Percentiles rank a stretch among this genome's conserved stretches.
Evolutionary conservation across 2,888 invertebrate genomes (phyloP).

Genomic region (Heliconius aoede): DNA sequence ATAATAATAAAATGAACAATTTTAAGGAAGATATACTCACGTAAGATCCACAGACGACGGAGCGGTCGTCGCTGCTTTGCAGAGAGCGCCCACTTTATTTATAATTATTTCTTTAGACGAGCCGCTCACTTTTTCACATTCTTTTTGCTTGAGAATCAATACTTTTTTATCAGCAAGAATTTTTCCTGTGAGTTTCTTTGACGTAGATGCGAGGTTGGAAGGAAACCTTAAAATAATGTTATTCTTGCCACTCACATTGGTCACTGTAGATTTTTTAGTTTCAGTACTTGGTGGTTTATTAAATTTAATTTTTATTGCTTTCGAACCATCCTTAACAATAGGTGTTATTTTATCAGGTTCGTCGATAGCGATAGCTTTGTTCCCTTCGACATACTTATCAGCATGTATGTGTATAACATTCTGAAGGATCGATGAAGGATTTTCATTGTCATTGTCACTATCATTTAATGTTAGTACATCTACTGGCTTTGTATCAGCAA

Average conservation of each 20-base stretch:
- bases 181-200: slow-evolving; percentile 28
- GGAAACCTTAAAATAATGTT: neutral
- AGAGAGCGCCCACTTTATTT: slow-evolving; percentile 30
- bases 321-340: neutral
- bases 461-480: neutral
- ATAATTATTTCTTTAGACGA: slow-evolving; percentile 56
- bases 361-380: neutral
- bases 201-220: neutral
- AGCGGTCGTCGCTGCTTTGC: slow-evolving; percentile 10
- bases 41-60: slow-evolving; percentile 12
- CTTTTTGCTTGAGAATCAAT: neutral
- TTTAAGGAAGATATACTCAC: slow-evolving; percentile 32
- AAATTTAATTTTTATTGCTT: neutral
- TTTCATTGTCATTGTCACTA: neutral
- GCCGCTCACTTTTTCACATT: slow-evolving; percentile 48
- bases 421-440: slow-evolving; percentile 62
- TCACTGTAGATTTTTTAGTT: neutral
- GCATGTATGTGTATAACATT: slow-evolving; percentile 72
- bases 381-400: slow-evolving; percentile 27
- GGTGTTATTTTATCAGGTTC: neutral
- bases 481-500: neutral
- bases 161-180: neutral
- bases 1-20: too few species aligned
- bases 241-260: neutral
- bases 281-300: neutral